Conservation (phyloP, 2,888 invertebrate species). For the Gandaritis pyraliata region DNA sequence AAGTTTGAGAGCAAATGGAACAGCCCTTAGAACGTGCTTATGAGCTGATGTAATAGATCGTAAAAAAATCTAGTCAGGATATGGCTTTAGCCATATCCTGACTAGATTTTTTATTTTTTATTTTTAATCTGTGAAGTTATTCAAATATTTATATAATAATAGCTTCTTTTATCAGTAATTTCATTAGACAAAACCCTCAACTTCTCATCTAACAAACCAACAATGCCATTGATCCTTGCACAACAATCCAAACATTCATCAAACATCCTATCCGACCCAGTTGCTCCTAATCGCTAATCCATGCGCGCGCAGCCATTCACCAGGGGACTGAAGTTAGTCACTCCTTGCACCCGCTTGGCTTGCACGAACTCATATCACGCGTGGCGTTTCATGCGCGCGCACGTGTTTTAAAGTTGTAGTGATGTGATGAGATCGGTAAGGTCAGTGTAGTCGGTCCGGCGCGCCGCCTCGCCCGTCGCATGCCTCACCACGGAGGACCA, state of each 20-base stretch:
- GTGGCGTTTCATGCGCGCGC: background rate
- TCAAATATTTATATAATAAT: no score
- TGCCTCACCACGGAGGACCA: constrained; percentile 78
- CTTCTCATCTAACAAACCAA: constrained; percentile 15
- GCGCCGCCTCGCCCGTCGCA: constrained; percentile 57
- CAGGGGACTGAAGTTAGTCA: constrained; percentile 41
- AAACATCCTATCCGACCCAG: constrained; percentile 55
- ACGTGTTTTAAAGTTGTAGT: background rate
- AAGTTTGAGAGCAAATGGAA: constrained; percentile 16
- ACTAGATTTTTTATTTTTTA: background rate
- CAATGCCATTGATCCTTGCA: constrained; percentile 38
- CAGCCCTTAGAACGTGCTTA: constrained; percentile 27
- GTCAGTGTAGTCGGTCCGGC: constrained; percentile 56
- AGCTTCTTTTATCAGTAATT: background rate
- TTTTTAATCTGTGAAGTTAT: no score
- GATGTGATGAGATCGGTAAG: constrained; percentile 36
- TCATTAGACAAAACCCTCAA: background rate
- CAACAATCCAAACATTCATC: constrained; percentile 37
- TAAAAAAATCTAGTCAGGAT: constrained; percentile 10
- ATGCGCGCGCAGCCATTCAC: constrained; percentile 79
- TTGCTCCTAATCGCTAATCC: constrained; percentile 55
- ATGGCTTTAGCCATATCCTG: background rate
- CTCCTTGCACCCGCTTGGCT: background rate
- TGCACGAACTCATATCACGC: constrained; percentile 1
- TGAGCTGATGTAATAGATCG: constrained; percentile 17